phyloP scores from a whole-genome alignment of 2,797 vertebrate genomes.

The Cynopterus sphinx region DNA sequence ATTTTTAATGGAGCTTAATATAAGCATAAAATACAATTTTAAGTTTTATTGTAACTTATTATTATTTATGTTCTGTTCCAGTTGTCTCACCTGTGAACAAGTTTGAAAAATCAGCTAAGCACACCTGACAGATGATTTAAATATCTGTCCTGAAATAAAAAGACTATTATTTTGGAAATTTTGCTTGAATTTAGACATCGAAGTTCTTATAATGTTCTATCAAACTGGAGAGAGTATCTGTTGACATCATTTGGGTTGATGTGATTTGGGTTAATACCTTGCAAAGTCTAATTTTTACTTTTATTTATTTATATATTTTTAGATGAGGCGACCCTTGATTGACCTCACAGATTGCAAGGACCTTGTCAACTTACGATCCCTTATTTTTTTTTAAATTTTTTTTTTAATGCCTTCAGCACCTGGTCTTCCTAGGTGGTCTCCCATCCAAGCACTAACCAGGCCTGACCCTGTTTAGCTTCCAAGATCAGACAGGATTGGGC shows the following conservation, averaged over 20 bases:
- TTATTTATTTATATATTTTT: no score
- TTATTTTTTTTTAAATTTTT: no score
- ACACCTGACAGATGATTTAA: neutral
- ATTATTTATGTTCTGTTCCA: constrained; percentile 2
- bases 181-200: constrained; percentile 16
- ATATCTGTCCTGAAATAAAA: neutral
- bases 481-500: no score
- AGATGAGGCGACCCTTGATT: no score
- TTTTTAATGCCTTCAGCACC: no score
- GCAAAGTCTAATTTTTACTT: neutral
- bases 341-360: no score
- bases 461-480: no score
- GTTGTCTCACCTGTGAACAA: neutral
- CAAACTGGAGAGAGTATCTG: neutral
- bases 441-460: no score
- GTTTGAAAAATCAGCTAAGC: neutral
- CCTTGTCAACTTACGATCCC: no score
- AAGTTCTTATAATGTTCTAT: neutral
- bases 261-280: neutral
- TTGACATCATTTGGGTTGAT: neutral
- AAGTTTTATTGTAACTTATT: neutral
- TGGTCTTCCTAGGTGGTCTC: no score
- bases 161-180: neutral
- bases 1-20: constrained; percentile 32
- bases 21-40: neutral